These are phyloP conservation scores for Ypsolopha sequella DNA, from an alignment of 2,888 invertebrate genomes.

Conservation along the genomic window DNA sequence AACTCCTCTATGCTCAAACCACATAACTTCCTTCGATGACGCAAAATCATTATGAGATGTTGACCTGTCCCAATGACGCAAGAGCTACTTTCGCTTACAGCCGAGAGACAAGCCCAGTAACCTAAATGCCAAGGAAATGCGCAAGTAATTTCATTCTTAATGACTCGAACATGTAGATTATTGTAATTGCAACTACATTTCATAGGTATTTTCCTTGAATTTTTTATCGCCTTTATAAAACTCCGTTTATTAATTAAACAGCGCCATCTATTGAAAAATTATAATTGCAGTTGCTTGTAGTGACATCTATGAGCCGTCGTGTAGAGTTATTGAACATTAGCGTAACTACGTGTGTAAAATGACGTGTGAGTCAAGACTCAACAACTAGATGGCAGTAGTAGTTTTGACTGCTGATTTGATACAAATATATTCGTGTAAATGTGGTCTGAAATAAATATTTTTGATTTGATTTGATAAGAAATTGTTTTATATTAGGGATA, in stretches of 20 bases:
- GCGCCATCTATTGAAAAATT: background rate
- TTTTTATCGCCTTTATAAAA: slow-evolving; percentile 11
- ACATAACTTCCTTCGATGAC: slow-evolving; percentile 20
- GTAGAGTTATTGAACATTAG: background rate
- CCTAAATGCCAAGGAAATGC: slow-evolving; percentile 34
- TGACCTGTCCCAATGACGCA: slow-evolving; percentile 49
- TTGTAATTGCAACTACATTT: background rate
- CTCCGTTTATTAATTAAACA: background rate
- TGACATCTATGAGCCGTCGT: background rate
- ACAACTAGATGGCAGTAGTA: too few relatives aligned
- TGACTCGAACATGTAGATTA: background rate
- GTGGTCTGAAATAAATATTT: too few relatives aligned
- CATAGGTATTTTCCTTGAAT: slow-evolving; percentile 5
- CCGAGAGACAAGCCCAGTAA: slow-evolving; percentile 45
- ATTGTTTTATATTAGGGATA: too few relatives aligned
- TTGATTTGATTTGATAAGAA: too few relatives aligned
- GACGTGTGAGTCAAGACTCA: too few relatives aligned
- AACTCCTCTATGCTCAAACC: slow-evolving; percentile 15
- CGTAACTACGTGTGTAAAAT: too few relatives aligned
- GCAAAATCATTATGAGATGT: slow-evolving; percentile 42
- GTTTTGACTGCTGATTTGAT: too few relatives aligned
- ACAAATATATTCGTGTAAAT: too few relatives aligned
- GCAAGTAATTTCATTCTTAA: slow-evolving; percentile 28
- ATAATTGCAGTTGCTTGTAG: background rate
- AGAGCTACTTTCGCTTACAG: slow-evolving; percentile 56